These are phyloP conservation scores for Dinoponera quadriceps DNA, from an alignment of 1,140 invertebrate species.

Conservation along the genomic window DNA sequence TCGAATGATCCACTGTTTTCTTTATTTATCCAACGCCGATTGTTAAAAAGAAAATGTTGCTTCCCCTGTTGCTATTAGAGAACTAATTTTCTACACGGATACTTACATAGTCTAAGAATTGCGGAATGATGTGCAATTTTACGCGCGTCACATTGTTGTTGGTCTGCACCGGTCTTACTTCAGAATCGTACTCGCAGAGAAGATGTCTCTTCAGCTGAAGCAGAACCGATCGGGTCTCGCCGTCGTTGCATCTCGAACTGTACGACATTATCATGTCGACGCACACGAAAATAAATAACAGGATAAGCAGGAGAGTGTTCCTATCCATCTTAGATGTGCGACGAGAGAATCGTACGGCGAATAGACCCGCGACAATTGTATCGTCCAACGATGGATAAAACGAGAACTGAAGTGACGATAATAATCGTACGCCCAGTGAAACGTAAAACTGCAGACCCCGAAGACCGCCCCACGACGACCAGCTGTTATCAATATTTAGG, in stretches of 20 bases:
- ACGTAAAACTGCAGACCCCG: slow-evolving; percentile 39
- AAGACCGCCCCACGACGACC: slow-evolving; percentile 29
- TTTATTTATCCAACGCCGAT: too few species aligned
- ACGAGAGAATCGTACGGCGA: neutral
- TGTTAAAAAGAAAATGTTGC: too few species aligned
- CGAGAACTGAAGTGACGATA: slow-evolving; percentile 6
- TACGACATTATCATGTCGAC: neutral
- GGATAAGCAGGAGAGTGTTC: neutral
- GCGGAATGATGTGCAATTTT: neutral
- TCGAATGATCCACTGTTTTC: too few species aligned
- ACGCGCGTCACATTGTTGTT: slow-evolving; percentile 69
- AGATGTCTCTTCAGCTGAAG: slow-evolving; percentile 82
- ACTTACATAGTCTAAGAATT: slow-evolving; percentile 34
- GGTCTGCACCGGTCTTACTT: slow-evolving; percentile 81
- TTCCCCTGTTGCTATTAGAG: too few species aligned
- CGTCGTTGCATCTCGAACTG: slow-evolving; percentile 69
- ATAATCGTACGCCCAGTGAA: slow-evolving; percentile 52
- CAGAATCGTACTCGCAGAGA: slow-evolving; percentile 85
- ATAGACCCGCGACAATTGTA: neutral
- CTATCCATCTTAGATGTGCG: slow-evolving; percentile 1
- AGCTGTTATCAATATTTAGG: slow-evolving; percentile 10
- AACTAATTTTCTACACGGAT: neutral
- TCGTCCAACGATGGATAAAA: slow-evolving; percentile 4
- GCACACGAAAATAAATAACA: slow-evolving; percentile 18
- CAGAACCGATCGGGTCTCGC: slow-evolving; percentile 61